Base-by-base conservation (phyloP, 1,140 invertebrate species). In the Drosophila malerkotliana region DNA sequence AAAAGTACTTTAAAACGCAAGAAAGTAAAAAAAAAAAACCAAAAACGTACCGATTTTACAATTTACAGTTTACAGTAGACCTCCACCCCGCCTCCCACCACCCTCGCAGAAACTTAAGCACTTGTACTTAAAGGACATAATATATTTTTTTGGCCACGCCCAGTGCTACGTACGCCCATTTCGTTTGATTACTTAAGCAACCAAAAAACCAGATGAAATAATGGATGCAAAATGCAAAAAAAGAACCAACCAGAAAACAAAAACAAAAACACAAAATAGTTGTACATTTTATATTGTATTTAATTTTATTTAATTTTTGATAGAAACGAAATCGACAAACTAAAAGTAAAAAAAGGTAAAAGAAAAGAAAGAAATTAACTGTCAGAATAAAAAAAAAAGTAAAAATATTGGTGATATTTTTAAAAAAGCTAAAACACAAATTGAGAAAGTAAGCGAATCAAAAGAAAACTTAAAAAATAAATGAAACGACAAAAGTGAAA, bases 331-430 rank as follows among this genome's bases (percentile, higher is more conserved):
- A 77, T 52, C 48, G 64, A 61, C 59, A 61, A 64, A 82, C 72
- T 62, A 44, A 64, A 45, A 60, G 54, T 77, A 56, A 53, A 53
- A 60, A 28, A 60, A 75, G 72, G 59, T 67, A 52, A 57, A 60
- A 58, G 41, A 72, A 72, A 61, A 49, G 64, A 63, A 76, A 78
- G n/a, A 62, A 61, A 62, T 51, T 72, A 82, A 68, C 75, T 73
- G 60, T 72, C 76, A 74, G 59, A 72, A 55, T 48, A 76, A 79
- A 77, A 64, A 89, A 76, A 82, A 77, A 64, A 89, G 75, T 75
- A 77, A 82, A 85, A 82, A 71, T 77, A 87, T 90, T 90, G 85
- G 84, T 90, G 81, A 90, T 90, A 90, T 90, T 90, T 85, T 44
- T 76, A 79, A 87, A 76, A 87, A 76, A 63, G 79, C 80, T 83